These are phyloP conservation scores for Allygus modestus DNA, from an alignment of 2,888 invertebrate genomes.

Conservation along the genomic window DNA sequence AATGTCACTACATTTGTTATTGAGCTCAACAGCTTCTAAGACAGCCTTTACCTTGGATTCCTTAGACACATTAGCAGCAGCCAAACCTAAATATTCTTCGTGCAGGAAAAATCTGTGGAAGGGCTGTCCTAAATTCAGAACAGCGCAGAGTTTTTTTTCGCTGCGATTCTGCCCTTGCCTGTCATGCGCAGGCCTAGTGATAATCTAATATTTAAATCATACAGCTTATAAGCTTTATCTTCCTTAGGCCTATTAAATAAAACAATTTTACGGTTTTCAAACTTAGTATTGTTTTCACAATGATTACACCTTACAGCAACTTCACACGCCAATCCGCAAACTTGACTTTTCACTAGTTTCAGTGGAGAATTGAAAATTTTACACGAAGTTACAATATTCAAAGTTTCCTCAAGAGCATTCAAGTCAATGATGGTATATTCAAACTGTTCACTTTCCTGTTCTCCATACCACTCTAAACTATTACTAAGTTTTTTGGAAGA, in stretches of 20 bases:
- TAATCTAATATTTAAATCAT: constrained; percentile 53
- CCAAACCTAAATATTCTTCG: constrained; percentile 52
- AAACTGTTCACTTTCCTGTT: constrained; percentile 28
- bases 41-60: constrained; percentile 36
- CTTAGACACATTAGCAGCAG: constrained; percentile 44
- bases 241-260: constrained; percentile 17
- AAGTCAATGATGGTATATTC: constrained; percentile 52
- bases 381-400: constrained; percentile 53
- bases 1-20: constrained; percentile 51
- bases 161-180: constrained; percentile 49
- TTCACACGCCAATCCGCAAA: constrained; percentile 49
- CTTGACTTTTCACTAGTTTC: constrained; percentile 39
- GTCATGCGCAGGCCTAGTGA: constrained; percentile 44
- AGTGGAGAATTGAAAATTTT: constrained; percentile 50
- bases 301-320: constrained; percentile 28
- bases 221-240: constrained; percentile 20
- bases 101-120: constrained; percentile 31
- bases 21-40: constrained; percentile 38
- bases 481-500: constrained; percentile 47
- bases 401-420: constrained; percentile 37
- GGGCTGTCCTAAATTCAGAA: constrained; percentile 51
- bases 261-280: constrained; percentile 44
- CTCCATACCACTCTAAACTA: constrained; percentile 36
- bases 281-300: constrained; percentile 48
- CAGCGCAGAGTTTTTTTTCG: constrained; percentile 50